phyloP scores from a whole-genome alignment of 2,888 invertebrate species.

The Parnassius apollo region DNA sequence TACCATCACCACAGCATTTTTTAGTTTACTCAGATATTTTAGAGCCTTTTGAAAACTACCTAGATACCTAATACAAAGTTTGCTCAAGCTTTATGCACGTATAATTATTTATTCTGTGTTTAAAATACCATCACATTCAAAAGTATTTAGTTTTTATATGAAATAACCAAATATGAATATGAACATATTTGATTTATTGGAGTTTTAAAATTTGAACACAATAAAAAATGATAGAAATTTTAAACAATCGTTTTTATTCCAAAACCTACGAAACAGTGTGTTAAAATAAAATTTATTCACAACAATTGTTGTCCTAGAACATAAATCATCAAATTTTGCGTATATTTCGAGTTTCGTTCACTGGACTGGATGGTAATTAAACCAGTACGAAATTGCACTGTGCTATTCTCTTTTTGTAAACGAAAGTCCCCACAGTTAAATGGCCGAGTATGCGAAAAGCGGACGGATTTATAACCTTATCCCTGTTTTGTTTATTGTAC shows the following conservation, averaged over 20 bases:
- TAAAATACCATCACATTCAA: too few species aligned
- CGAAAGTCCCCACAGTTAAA: constrained; percentile 4
- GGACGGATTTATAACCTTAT: neutral
- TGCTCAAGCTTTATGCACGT: too few species aligned
- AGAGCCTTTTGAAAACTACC: too few species aligned
- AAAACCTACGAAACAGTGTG: neutral
- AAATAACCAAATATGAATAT: too few species aligned
- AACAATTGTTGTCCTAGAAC: neutral
- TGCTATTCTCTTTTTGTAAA: constrained; percentile 3
- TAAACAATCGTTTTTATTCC: neutral
- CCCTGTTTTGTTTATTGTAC: neutral
- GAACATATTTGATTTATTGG: too few species aligned
- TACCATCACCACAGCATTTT: too few species aligned
- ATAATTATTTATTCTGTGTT: too few species aligned
- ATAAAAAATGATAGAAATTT: too few species aligned
- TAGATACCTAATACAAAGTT: too few species aligned
- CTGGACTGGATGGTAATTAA: neutral
- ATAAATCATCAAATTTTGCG: constrained; percentile 1
- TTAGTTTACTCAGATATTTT: too few species aligned
- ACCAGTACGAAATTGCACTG: constrained; percentile 1
- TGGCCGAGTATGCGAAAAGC: constrained; percentile 2
- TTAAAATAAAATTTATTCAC: neutral
- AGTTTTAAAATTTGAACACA: too few species aligned
- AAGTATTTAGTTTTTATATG: too few species aligned
- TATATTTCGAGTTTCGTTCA: neutral